A percentile compares a stretch with the other conserved stretches of the same genome.
Conservation (phyloP, 2,113 vertebrate genomes). For the Scophthalmus maximus region DNA sequence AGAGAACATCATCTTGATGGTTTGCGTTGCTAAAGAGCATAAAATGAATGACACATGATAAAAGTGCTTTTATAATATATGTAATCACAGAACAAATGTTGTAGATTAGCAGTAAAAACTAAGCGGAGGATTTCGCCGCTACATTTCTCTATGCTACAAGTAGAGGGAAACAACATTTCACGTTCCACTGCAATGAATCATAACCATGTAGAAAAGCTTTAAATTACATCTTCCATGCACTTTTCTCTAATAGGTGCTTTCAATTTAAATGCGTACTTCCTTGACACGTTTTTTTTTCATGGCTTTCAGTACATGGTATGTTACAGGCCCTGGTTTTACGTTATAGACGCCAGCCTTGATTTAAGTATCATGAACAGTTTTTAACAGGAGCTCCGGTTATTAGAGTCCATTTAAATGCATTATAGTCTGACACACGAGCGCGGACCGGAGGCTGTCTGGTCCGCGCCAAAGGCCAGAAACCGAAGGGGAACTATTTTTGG, state of each 20-base stretch:
- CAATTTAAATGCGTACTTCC: background rate
- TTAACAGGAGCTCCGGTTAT: background rate
- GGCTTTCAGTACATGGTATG: too few species aligned
- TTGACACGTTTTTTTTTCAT: too few species aligned
- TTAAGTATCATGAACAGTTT: too few species aligned
- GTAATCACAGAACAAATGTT: too few species aligned
- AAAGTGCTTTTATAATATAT: background rate
- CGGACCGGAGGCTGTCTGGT: background rate
- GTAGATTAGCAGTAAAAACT: too few species aligned
- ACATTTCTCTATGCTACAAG: too few species aligned
- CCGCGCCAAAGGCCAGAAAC: too few species aligned
- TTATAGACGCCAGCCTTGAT: background rate
- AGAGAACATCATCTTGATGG: background rate
- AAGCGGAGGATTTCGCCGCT: too few species aligned
- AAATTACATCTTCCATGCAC: background rate
- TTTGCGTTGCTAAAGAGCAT: background rate
- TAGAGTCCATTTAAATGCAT: slow-evolving; percentile 26
- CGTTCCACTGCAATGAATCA: too few species aligned
- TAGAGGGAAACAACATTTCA: too few species aligned
- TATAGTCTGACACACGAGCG: background rate
- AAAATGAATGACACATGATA: too few species aligned
- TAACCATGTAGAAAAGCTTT: background rate
- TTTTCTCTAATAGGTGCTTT: background rate
- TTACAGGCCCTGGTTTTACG: background rate
- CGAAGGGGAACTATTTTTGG: too few species aligned